Base-by-base conservation (phyloP, 2,888 invertebrate genomes). In the Sphaerolaimus hirsutus region DNA sequence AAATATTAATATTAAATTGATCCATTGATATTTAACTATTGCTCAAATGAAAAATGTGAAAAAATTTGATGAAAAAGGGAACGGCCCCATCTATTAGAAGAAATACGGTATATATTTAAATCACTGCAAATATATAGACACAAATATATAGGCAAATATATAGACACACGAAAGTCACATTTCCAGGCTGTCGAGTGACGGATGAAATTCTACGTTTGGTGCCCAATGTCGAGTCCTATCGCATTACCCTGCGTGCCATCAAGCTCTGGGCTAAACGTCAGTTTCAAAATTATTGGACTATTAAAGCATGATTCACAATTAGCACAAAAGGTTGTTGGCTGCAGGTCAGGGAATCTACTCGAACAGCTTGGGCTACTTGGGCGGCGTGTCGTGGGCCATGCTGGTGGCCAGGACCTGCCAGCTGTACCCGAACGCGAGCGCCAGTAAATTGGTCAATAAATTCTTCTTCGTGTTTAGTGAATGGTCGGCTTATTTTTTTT, bases 361-460 rank as follows among this genome's bases (percentile, higher is more conserved):
- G 44, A 99, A 99, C 72, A 82, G 81, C 0, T 71, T 99, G 56
- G 97, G 97, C 40, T 97, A 89, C 67, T 75, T 97, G 45, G 63
- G 64, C 45, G 97, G 97, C 50, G 91, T 97, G 12, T 87, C 91
- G 0, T 97, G 97, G 97, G 97, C 97, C 1, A 97, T 99, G 84
- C 69, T 99, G 46, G 93, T 93, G 1, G 97, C 97, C 22, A 73
- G 93, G 52, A 89, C 89, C 0, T 97, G 93, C 65, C 97, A 99
- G 66, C 70, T 97, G 35, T 97, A 97, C 70, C 97, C 97, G 2
- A 87, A 89, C 68, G 93, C 93, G 1, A 75, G 79, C 29, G 81
- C 93, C 0, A 79, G 91, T 2, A 87, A 86, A 0, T 69, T 99
- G 53, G 80, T 97, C 46, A 82, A 91, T 67, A 93, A 93, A 68